Evolutionary conservation across 1,140 invertebrate species (phyloP).

Genomic region (Pemphigus obesinymphae): DNA sequence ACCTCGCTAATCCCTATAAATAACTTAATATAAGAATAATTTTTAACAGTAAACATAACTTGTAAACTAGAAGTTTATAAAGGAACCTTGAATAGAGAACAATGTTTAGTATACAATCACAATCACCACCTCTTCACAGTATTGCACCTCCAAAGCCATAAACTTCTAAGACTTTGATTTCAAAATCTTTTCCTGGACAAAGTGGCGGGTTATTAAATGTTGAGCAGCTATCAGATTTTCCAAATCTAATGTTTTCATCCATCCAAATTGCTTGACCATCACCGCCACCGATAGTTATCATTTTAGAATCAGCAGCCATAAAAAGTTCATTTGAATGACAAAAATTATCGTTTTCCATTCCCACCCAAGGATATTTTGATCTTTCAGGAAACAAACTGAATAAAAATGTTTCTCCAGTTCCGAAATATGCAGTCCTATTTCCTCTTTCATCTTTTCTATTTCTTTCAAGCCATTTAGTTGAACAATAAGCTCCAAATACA

Average conservation of each 20-base stretch:
- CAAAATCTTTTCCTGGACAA: conserved; percentile 80
- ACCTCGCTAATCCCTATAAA: conserved; percentile 66
- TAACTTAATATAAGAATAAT: conserved; percentile 37
- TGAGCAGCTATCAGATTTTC: conserved; percentile 87
- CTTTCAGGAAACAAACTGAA: conserved; percentile 84
- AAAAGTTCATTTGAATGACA: conserved; percentile 85
- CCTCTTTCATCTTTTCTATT: conserved; percentile 83
- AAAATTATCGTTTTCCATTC: conserved; percentile 60
- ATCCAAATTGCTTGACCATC: conserved; percentile 91
- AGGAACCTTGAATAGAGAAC: conserved; percentile 23
- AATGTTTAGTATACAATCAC: conserved; percentile 46
- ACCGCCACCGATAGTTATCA: conserved; percentile 89
- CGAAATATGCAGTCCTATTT: conserved; percentile 87
- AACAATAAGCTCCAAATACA: conserved; percentile 92
- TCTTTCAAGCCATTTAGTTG: conserved; percentile 77
- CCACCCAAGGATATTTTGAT: conserved; percentile 90
- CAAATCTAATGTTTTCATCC: conserved; percentile 89
- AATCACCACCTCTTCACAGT: conserved; percentile 30
- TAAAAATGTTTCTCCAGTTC: conserved; percentile 93
- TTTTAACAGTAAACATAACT: neutral
- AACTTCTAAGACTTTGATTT: conserved; percentile 87
- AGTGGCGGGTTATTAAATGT: conserved; percentile 94
- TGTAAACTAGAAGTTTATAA: conserved; percentile 7
- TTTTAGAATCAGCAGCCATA: conserved; percentile 89
- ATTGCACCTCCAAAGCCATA: conserved; percentile 77